Base-by-base conservation (phyloP, 2,888 invertebrate genomes). In the Tachina lurida region DNA sequence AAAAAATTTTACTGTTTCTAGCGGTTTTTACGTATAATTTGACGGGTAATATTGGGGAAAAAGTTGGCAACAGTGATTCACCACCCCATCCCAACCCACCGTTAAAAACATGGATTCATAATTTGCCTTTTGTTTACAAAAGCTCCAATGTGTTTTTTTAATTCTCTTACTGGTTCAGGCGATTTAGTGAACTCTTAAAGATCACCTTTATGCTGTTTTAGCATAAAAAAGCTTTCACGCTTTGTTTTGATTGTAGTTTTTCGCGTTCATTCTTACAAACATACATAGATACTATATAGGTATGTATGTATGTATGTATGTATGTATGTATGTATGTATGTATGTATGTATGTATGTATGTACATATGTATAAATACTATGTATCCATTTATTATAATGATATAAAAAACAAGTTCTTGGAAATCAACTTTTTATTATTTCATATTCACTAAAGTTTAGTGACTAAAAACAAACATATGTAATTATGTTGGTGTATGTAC, bases 61-160 rank as follows among this genome's bases (percentile, higher is more conserved):
- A 31, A 31, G 31, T 31, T 31, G 31, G 31, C 31, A 31, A 31
- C 31, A 31, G 7, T 31, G 31, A 31, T 31, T 3, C 31, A 31
- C 31, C 31, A 19, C 15, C 2, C 17, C 19, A 4, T 17, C 52
- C n/a, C 52, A 15, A 15, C n/a, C 52, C 49, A 13, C 47, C 49
- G 22, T n/a, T 10, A 58, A 45, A 17, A 70, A 56, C 1, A 56
- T 22, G 22, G 60, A 8, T 39, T 31, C 2, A 31, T 31, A 9
- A 60, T 60, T 41, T 60, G 5, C 31, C 10, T 45, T 31, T 58
- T 71, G n/a, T 45, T 19, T 22, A 45, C 22, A 60, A 47, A 74
- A 74, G 45, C 71, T 58, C 47, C 45, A 3, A 56, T 7, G 31
- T 5, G 1, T 2, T n/a, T 17, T 58, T 10, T n/a, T 45, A 47